Conservation (phyloP, 2,113 vertebrate genomes). For the Dolichallabes microphthalmus region DNA sequence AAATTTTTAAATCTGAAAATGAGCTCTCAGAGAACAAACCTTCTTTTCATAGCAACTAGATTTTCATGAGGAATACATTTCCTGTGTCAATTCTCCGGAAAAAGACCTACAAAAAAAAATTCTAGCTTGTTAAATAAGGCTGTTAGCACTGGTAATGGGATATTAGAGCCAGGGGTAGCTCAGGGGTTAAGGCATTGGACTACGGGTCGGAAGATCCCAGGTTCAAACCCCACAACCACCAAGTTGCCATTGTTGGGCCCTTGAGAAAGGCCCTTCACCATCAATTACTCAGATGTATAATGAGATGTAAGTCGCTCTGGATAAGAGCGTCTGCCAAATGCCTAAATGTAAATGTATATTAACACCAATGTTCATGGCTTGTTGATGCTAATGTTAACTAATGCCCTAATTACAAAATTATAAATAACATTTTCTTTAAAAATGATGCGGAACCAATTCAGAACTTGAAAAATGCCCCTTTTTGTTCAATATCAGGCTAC, state of each 20-base stretch:
- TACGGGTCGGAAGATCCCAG: too few species aligned
- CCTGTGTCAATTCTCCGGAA: neutral
- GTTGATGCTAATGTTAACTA: neutral
- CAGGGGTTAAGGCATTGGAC: too few species aligned
- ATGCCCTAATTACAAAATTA: neutral
- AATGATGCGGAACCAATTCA: neutral
- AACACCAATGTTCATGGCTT: neutral
- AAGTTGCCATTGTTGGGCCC: too few species aligned
- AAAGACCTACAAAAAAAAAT: neutral
- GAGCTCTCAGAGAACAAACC: neutral
- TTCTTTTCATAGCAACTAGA: neutral
- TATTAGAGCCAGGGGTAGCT: too few species aligned
- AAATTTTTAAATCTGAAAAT: neutral
- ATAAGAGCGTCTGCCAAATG: too few species aligned
- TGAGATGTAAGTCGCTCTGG: too few species aligned
- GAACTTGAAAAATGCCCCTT: neutral
- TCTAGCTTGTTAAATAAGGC: neutral
- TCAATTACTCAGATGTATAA: too few species aligned
- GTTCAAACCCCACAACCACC: too few species aligned
- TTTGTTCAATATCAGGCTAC: neutral
- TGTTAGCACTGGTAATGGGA: neutral
- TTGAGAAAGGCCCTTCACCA: too few species aligned
- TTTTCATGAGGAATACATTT: neutral
- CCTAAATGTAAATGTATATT: too few species aligned
- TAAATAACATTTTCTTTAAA: neutral